Base-by-base conservation (phyloP, 1,140 invertebrate genomes). In the Panulirus ornatus region DNA sequence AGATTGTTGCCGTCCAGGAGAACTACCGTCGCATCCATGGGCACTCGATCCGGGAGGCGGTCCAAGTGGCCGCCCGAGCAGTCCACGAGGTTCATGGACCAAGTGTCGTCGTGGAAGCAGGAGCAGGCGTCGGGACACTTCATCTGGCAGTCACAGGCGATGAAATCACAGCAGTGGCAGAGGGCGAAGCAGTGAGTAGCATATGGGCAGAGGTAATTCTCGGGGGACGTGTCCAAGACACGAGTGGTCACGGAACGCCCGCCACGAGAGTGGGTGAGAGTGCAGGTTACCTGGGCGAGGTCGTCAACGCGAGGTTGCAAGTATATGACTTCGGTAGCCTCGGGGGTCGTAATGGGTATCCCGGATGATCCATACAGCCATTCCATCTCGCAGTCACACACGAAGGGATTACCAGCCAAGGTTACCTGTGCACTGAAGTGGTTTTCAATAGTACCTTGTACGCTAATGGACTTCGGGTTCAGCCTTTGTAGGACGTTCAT, bases 81-180 rank as follows among this genome's bases (percentile, higher is more conserved):
- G 93, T 98, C 97, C 2, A 98, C 97, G 36, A 98, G 96, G 94
- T 98, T 98, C 11, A 97, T 97, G 47, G 96, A 96, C 97, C 97
- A 98, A 16, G 97, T 97, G 93, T 97, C 96, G 93, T 98, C 97
- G 93, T 98, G 97, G 94, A 97, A 98, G 94, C 98, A 98, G 40
- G 96, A 97, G 93, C 98, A 98, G 92, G 97, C 97, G 78, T 95
- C 96, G 27, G 98, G 98, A 93, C 98, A 98, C 44, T 96, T 98
- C 97, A 98, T 98, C 95, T 98, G 97, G 94, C 97, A 98, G 93
- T 98, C 98, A 94, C 98, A 99, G 71, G 97, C 97, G 93, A 98
- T 97, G 93, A 98, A 98, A 92, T 98, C 97, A 93, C 98, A 99
- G 94, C 98, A 99, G 92, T 98, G 97, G 93, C 98, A 99, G 73